A percentile compares a stretch with the other conserved stretches of the same genome.
Evolutionary conservation across 2,113 vertebrate species (phyloP).

Genomic region (Phainopepla nitens): DNA sequence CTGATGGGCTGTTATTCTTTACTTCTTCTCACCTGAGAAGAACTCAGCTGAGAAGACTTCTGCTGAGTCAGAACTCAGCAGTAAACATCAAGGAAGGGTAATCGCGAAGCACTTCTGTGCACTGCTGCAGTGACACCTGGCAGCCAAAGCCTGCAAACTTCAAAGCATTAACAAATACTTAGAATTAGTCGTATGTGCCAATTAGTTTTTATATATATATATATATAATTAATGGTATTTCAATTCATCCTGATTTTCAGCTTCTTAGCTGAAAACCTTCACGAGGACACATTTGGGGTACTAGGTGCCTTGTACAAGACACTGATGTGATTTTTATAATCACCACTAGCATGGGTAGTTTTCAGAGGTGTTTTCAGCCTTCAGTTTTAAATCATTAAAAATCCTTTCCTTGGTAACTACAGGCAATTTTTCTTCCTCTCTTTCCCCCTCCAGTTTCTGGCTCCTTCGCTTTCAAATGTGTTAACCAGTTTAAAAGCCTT

Average conservation of each 20-base stretch:
- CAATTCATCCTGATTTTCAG: neutral
- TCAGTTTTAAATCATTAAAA: neutral
- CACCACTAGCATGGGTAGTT: accelerated
- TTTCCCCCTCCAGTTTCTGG: neutral
- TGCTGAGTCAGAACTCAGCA: neutral
- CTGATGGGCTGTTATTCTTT: neutral
- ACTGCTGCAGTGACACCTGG: neutral
- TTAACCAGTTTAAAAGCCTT: neutral
- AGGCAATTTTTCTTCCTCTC: neutral
- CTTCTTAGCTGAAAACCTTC: neutral
- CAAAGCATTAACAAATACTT: neutral
- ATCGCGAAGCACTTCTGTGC: neutral
- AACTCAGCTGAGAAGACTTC: no score
- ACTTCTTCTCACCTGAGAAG: neutral
- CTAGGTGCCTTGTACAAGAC: no score
- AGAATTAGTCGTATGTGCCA: neutral
- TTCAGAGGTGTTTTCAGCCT: neutral
- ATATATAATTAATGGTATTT: neutral
- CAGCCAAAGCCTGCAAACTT: neutral
- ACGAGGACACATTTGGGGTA: no score
- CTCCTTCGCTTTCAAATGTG: neutral
- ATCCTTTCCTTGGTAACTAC: neutral
- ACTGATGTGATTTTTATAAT: neutral
- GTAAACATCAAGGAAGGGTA: neutral
- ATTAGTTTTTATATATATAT: neutral